Conservation (phyloP, 2,888 invertebrate species). For the Entomobrya multifasciata region DNA sequence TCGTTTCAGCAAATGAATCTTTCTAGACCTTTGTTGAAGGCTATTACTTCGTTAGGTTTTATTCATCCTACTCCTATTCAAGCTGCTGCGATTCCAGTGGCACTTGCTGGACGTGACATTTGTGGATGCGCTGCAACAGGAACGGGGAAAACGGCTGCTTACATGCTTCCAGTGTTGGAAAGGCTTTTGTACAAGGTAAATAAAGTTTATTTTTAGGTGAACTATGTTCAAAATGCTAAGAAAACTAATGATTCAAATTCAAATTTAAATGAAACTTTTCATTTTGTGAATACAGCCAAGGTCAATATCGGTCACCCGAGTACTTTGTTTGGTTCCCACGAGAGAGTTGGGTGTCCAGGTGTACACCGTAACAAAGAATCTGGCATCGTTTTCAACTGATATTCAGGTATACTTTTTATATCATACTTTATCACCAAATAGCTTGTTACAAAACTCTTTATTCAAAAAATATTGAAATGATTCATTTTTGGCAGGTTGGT, state of each 20-base stretch:
- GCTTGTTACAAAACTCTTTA: not conserved
- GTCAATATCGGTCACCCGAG: conserved; percentile 85
- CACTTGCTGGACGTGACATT: conserved; percentile 94
- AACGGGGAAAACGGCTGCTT: conserved; percentile 98
- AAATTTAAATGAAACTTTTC: not conserved
- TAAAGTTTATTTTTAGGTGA: not conserved
- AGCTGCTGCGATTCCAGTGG: conserved; percentile 96
- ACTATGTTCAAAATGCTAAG: no score
- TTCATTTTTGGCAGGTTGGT: conserved; percentile 87
- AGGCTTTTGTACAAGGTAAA: conserved; percentile 91
- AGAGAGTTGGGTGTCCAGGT: conserved; percentile 99
- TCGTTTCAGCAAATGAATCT: conserved; percentile 97
- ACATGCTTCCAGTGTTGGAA: conserved; percentile 98
- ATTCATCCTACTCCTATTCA: conserved; percentile 98
- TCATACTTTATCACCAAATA: not conserved
- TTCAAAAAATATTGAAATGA: no score
- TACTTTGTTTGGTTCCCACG: conserved; percentile 97
- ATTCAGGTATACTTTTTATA: conserved; percentile 75
- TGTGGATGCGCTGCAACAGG: conserved; percentile 99
- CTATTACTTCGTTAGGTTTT: conserved; percentile 90
- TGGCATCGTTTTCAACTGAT: conserved; percentile 91
- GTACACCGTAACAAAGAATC: conserved; percentile 94
- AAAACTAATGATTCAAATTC: no score
- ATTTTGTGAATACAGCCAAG: conserved; percentile 74
- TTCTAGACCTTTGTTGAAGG: conserved; percentile 94